Evolutionary conservation across 2,113 vertebrate genomes (phyloP).

Genomic region (Mandrillus leucophaeus): DNA sequence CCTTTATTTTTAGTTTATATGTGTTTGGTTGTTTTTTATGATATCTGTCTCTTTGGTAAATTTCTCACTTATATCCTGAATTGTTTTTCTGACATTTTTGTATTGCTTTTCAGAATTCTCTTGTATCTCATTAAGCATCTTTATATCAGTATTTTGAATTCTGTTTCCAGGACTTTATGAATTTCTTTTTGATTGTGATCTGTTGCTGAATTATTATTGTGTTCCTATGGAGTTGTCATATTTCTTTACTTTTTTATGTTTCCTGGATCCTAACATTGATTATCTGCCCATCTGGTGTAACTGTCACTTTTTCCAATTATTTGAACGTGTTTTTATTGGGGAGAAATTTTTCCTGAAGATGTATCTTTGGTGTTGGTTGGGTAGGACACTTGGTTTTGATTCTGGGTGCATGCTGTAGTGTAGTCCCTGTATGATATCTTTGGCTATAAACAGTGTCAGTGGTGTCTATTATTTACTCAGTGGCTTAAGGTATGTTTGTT

Average conservation of each 20-base stretch:
- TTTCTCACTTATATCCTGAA: not conserved
- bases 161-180: not conserved
- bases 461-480: not conserved
- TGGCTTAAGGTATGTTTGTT: not conserved
- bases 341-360: not conserved
- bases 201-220: not conserved
- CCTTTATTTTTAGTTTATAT: too few species aligned
- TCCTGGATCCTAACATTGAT: not conserved
- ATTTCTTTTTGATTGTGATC: not conserved
- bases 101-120: not conserved
- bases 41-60: not conserved
- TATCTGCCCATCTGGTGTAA: not conserved
- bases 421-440: not conserved
- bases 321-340: not conserved
- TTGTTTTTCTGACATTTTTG: not conserved
- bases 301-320: not conserved
- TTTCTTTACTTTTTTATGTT: not conserved
- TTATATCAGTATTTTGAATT: not conserved
- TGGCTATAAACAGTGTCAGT: not conserved
- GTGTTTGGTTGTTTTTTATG: too few species aligned
- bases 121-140: not conserved
- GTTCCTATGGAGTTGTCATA: not conserved
- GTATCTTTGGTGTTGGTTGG: not conserved
- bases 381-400: not conserved
- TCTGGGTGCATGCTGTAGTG: not conserved